Conservation (phyloP, 2,888 invertebrate genomes). For the Osmoderma eremita region DNA sequence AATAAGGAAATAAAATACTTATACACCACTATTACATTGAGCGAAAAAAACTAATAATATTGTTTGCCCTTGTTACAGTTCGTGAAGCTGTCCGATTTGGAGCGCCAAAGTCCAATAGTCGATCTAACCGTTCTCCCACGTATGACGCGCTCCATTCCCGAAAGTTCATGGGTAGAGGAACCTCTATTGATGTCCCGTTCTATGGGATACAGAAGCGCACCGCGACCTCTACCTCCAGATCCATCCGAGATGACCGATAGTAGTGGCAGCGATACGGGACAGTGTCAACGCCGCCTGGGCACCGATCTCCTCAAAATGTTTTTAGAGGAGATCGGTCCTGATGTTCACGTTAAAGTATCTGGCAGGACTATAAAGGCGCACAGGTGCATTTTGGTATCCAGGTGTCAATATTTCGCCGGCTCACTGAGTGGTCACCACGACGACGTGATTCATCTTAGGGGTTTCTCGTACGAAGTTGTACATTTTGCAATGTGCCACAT, state of each 20-base stretch:
- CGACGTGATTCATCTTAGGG: constrained; percentile 41
- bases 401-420: constrained; percentile 94
- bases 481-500: constrained; percentile 94
- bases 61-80: constrained; percentile 62
- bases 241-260: constrained; percentile 55
- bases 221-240: constrained; percentile 60
- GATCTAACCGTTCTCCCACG: constrained; percentile 65
- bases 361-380: constrained; percentile 88
- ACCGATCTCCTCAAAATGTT: constrained; percentile 92
- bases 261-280: constrained; percentile 48
- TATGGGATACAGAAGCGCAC: constrained; percentile 65
- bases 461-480: constrained; percentile 85
- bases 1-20: too few relatives aligned
- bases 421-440: constrained; percentile 85
- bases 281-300: constrained; percentile 69
- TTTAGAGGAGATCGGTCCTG: constrained; percentile 88
- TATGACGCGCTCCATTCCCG: constrained; percentile 77
- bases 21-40: too few relatives aligned
- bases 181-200: constrained; percentile 72
- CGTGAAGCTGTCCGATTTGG: constrained; percentile 83
- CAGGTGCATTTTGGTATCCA: constrained; percentile 89
- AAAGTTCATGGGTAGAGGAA: constrained; percentile 74
- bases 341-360: constrained; percentile 78
- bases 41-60: too few relatives aligned
- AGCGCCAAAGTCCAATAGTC: constrained; percentile 70